Base-by-base conservation (phyloP, 2,888 invertebrate species). In the Drosophila sordidula region DNA sequence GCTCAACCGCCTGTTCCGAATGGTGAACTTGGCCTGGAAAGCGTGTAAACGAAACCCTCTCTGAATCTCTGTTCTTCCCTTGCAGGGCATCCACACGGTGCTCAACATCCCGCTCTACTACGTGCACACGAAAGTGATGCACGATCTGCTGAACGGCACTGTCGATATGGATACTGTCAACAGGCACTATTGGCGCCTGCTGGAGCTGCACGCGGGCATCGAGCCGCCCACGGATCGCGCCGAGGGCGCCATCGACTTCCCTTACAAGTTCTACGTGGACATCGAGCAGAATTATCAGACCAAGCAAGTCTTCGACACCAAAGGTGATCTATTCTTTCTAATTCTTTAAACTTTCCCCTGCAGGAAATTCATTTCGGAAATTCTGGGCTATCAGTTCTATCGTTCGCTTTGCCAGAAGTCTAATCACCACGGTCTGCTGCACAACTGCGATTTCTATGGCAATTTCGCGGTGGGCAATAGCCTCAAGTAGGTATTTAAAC, bases 391-490 rank as follows among this genome's bases (percentile, higher is more conserved):
- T 93, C 96, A 96, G 88, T 95, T 96, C 91, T 95, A 96, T 89
- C 93, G 95, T n/a, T 93, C 95, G 0, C 93, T 96, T n/a, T 96
- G 96, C 88, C 94, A 94, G 76, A 94, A 95, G 72, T 96, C 96
- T 4, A 95, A 95, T 0, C 94, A 97, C 90, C 95, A 95, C 0
- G 93, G 94, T 5, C 95, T 95, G 6, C 93, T 98, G 6, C 95
- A 97, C 61, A 94, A 95, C 83, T 98, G 98, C 89, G 97, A 98
- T 87, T 97, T 98, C 84, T 96, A 96, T 91, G 93, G 95, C 80
- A 97, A 95, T 79, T 94, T 93, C 2, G 94, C 94, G 42, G 97
- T 97, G 47, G 98, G 98, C 58, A 94, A 95, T 78, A 93, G 94
- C 9, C 90, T 96, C 0, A 93, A 94, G 91, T 91, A 57, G 52